phyloP scores from a whole-genome alignment of 2,113 vertebrate genomes.

The Laterallus jamaicensis region DNA sequence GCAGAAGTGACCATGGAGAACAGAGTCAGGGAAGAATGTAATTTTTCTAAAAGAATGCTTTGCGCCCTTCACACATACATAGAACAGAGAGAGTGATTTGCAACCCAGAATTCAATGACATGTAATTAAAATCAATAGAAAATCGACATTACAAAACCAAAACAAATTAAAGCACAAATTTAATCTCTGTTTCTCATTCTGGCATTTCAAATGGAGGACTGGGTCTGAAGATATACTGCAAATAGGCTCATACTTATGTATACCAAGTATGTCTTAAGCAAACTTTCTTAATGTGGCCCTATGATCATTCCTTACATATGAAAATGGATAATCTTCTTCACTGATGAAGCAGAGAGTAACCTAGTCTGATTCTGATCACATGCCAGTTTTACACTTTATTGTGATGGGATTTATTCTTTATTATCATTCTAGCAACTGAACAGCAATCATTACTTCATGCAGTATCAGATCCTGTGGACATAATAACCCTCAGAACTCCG shows the following conservation, averaged over 20 bases:
- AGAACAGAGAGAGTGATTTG: neutral
- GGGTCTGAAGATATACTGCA: neutral
- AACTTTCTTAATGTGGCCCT: neutral
- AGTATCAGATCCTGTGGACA: neutral
- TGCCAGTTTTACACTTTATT: neutral
- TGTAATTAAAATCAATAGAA: slow-evolving; percentile 54
- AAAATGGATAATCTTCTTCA: neutral
- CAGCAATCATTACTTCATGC: neutral
- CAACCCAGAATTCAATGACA: neutral
- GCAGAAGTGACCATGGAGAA: neutral
- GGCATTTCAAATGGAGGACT: neutral
- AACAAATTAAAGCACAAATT: slow-evolving; percentile 43
- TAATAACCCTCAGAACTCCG: neutral
- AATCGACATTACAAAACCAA: slow-evolving; percentile 16
- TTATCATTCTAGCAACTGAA: neutral
- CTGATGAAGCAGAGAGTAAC: neutral
- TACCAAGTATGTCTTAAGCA: neutral
- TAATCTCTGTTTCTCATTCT: slow-evolving; percentile 46
- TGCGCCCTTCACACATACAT: neutral
- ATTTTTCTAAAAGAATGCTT: neutral
- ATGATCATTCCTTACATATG: neutral
- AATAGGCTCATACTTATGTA: neutral
- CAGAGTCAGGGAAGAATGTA: neutral
- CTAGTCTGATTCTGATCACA: neutral
- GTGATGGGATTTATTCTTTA: neutral